These are phyloP conservation scores for Torymus texanus DNA, from an alignment of 2,888 invertebrate genomes.

Conservation along the genomic window DNA sequence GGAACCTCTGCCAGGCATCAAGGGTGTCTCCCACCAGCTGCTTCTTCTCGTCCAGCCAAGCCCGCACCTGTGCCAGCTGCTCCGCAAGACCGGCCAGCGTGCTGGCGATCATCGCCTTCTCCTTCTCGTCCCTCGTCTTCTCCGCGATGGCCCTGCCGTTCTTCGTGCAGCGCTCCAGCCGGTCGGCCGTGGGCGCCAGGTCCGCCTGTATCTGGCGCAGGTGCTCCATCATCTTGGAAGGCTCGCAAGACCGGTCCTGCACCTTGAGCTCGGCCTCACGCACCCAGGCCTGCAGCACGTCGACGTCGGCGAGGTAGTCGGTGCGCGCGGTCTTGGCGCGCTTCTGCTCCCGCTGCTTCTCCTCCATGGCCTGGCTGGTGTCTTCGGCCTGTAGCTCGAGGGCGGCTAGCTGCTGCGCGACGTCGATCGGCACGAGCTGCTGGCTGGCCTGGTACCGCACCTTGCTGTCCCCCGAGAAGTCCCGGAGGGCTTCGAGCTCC, in stretches of 20 bases:
- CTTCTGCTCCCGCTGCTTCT: conserved; percentile 90
- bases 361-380: conserved; percentile 88
- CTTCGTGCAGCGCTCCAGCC: conserved; percentile 85
- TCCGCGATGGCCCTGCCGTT: conserved; percentile 88
- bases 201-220: conserved; percentile 87
- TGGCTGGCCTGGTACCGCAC: conserved; percentile 75
- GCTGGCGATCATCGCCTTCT: conserved; percentile 84
- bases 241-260: conserved; percentile 87
- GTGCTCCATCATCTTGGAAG: conserved; percentile 85
- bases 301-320: conserved; percentile 87
- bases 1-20: conserved; percentile 92
- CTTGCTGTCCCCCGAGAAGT: conserved; percentile 72
- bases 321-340: conserved; percentile 88
- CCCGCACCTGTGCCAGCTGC: conserved; percentile 86
- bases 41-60: conserved; percentile 88
- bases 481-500: conserved; percentile 68
- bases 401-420: conserved; percentile 87
- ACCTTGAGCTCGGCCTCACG: conserved; percentile 89
- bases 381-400: conserved; percentile 89
- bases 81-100: conserved; percentile 86
- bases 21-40: conserved; percentile 90
- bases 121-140: conserved; percentile 86
- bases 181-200: conserved; percentile 83
- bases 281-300: conserved; percentile 89
- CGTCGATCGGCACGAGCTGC: conserved; percentile 81